Evolutionary conservation across 2,888 invertebrate genomes (phyloP).

Genomic region (Euplexia lucipara): DNA sequence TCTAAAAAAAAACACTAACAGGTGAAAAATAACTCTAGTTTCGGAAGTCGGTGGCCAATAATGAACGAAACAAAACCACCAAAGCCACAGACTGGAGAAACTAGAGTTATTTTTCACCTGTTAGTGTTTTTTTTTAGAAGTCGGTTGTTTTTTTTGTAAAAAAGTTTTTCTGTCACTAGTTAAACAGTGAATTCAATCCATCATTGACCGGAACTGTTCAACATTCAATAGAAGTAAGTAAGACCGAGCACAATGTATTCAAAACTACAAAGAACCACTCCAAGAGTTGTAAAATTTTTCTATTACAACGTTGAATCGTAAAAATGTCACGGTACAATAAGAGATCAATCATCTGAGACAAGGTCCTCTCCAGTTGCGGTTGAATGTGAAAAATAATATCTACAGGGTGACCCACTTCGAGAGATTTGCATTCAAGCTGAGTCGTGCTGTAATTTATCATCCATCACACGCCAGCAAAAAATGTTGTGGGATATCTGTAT

Average conservation of each 20-base stretch:
- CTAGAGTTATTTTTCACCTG: no score
- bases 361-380: constrained; percentile 81
- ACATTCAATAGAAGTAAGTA: constrained; percentile 70
- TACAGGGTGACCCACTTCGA: constrained; percentile 85
- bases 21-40: no score
- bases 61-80: no score
- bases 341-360: constrained; percentile 87
- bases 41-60: no score
- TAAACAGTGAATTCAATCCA: constrained; percentile 80
- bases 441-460: constrained; percentile 85
- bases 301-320: constrained; percentile 83
- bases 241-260: constrained; percentile 74
- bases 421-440: constrained; percentile 88
- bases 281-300: constrained; percentile 79
- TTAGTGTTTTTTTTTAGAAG: no score
- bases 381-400: constrained; percentile 86
- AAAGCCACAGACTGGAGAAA: no score
- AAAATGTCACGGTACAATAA: constrained; percentile 85
- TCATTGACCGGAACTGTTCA: constrained; percentile 86
- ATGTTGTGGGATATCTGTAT: constrained; percentile 71
- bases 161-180: constrained; percentile 62
- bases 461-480: constrained; percentile 83
- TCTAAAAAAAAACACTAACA: no score
- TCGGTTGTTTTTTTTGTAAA: no score
- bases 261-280: constrained; percentile 78